phyloP scores from a whole-genome alignment of 2,113 vertebrate genomes.

The Bubalus kerabau region DNA sequence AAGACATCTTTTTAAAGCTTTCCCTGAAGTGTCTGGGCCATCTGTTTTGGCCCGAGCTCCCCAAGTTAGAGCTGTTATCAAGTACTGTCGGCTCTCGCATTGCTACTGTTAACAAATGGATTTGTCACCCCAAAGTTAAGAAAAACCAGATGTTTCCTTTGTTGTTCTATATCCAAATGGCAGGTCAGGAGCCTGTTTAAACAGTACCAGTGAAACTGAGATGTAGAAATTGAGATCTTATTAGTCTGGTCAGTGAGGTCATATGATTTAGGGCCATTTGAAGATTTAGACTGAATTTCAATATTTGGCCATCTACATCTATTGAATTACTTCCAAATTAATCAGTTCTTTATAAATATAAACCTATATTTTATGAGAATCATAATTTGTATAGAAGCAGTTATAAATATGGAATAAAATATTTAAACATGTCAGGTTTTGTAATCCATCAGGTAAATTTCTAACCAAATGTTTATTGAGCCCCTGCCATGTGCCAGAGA shows the following conservation, averaged over 20 bases:
- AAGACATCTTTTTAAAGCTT: constrained; percentile 49
- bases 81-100: not conserved
- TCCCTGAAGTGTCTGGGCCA: not conserved
- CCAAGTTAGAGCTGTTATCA: constrained; percentile 47
- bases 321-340: not conserved
- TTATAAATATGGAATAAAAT: constrained; percentile 46
- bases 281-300: constrained; percentile 54
- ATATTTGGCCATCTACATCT: constrained; percentile 3
- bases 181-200: constrained; percentile 30
- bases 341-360: not conserved
- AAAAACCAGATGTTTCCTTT: constrained; percentile 61
- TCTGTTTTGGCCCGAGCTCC: constrained; percentile 49
- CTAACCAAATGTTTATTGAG: constrained; percentile 49
- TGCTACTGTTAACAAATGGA: constrained; percentile 61
- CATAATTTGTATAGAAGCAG: constrained; percentile 23
- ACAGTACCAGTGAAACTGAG: not conserved
- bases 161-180: not conserved
- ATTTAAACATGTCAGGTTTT: constrained; percentile 32
- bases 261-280: constrained; percentile 42
- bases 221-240: constrained; percentile 31
- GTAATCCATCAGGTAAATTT: constrained; percentile 38
- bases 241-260: constrained; percentile 44
- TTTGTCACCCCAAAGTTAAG: constrained; percentile 59
- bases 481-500: not conserved
- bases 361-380: constrained; percentile 29